Evolutionary conservation across 1,140 invertebrate genomes (phyloP), one percentile per base, ranked within the genome.

Genomic region (Frieseomelitta varia): DNA sequence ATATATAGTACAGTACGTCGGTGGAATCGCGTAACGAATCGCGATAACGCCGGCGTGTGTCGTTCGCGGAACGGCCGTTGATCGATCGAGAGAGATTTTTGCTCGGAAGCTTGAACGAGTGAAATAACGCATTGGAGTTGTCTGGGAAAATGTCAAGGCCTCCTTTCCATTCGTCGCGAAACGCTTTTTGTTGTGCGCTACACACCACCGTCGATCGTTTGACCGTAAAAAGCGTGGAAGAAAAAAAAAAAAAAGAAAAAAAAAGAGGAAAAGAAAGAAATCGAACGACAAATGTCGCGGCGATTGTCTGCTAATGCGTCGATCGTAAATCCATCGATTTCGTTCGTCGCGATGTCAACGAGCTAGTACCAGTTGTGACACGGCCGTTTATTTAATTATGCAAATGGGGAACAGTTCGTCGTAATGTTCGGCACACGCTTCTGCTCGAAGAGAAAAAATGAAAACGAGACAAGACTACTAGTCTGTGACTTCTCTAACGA

Each of bases 141-240:
- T 61, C 79, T 21, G 30, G 77, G 77, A 81, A 89, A 88, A 85
- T 81, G 85, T 77, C 84, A 86, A 88, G 88, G 81, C 71, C 78
- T 87, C 67, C 81, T 63, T 80, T 81, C 75, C 79, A 74, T 84
- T 86, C 77, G 72, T 79, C 81, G 61, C 61, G 72, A 79, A 53
- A 86, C 67, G 79, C 34, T 81, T 89, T 89, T 89, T 87, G 11
- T 65, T 34, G 12, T 12, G 17, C 27, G 24, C 56, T 21, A 30
- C 65, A 30, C 65, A 39, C 11, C 53, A 0, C 53, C 56, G 1
- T 47, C 47, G 0, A 19, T 0, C 61, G 34, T 65, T 58, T 27
- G 12, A 39, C 17, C 30, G 30, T 21, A 63, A 47, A 24, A 58
- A 58, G 21, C 39, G 39, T 47, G 39, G 30, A 19, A 24, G 24